Conservation (phyloP, 2,797 vertebrate species). For the Falco concolor region DNA sequence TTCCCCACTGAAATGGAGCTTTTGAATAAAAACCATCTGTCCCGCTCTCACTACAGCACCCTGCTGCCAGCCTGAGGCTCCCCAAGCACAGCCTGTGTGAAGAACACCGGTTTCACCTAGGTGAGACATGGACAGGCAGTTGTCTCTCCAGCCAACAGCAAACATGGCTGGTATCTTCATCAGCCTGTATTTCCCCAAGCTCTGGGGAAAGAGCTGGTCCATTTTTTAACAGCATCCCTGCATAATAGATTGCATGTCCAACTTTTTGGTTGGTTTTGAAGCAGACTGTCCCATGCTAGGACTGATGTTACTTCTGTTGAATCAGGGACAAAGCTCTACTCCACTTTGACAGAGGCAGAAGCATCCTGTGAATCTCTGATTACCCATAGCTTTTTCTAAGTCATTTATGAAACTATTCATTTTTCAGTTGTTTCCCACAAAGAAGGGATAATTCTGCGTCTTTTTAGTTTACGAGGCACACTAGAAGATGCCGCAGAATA, state of each 20-base stretch:
- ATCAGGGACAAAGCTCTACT: neutral
- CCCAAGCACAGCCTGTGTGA: neutral
- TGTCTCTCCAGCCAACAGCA: neutral
- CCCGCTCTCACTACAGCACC: neutral
- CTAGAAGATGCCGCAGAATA: neutral
- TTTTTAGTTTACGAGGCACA: neutral
- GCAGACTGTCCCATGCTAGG: neutral
- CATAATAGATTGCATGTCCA: neutral
- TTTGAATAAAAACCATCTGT: neutral
- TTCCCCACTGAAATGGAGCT: neutral
- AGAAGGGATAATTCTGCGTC: neutral
- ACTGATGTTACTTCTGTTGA: neutral
- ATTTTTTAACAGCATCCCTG: neutral
- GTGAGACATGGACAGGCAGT: neutral
- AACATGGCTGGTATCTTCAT: neutral
- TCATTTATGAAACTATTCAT: neutral
- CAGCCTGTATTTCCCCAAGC: neutral
- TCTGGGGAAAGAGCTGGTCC: neutral
- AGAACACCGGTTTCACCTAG: accelerated
- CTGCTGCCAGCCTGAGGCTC: neutral
- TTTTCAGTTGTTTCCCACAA: neutral
- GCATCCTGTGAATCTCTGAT: neutral
- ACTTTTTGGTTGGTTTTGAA: neutral
- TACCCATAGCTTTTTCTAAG: neutral
- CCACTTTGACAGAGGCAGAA: neutral